Evolutionary conservation across 2,797 vertebrate genomes (phyloP).

Genomic region (Pempheris klunzingeri): DNA sequence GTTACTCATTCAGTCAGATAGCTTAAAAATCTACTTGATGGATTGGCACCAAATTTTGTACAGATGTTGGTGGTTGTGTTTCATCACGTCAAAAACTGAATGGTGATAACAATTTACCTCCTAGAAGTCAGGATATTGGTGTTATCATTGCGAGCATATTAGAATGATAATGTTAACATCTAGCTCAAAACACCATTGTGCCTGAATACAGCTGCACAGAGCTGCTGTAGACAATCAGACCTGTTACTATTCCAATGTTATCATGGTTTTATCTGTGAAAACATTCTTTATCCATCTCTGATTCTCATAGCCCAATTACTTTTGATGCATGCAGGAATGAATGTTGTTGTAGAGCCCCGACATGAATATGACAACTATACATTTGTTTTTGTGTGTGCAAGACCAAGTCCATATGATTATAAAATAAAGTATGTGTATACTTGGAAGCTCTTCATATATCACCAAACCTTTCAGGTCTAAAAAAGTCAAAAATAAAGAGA

Average conservation of each 20-base stretch:
- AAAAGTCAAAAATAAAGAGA: too few species aligned
- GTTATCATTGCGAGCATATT: background rate
- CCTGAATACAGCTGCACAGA: too few species aligned
- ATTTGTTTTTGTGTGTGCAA: background rate
- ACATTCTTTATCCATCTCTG: background rate
- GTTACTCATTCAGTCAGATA: too few species aligned
- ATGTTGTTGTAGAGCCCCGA: background rate
- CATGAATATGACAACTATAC: background rate
- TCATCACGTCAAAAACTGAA: background rate
- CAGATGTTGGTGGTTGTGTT: background rate
- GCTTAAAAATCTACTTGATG: too few species aligned
- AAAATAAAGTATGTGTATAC: background rate
- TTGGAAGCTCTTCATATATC: constrained; percentile 9
- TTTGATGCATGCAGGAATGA: background rate
- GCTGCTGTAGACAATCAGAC: background rate
- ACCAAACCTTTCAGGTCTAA: constrained; percentile 15
- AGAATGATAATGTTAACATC: background rate
- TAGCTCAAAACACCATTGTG: background rate
- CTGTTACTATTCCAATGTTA: background rate
- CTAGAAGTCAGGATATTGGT: background rate
- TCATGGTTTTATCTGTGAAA: background rate
- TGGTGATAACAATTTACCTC: too few species aligned
- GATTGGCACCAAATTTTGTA: too few species aligned
- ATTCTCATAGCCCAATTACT: background rate
- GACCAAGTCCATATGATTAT: background rate